Conservation (phyloP, 2,113 vertebrate species). For the Ondatra zibethicus region DNA sequence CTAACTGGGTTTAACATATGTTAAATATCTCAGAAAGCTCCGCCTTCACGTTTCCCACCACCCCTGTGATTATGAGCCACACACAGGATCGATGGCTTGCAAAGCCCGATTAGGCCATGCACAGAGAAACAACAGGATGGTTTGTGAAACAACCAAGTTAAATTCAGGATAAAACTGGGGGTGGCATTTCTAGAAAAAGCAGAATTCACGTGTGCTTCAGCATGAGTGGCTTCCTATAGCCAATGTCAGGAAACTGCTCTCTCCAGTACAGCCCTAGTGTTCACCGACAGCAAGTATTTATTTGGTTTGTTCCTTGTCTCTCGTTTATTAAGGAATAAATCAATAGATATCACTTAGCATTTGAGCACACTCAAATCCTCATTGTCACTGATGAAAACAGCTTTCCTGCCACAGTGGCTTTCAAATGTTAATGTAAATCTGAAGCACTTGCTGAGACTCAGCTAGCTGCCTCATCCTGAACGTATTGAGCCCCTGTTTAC, state of each 20-base stretch:
- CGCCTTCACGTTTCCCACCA: too few relatives aligned
- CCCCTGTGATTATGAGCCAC: background rate
- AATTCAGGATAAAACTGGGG: background rate
- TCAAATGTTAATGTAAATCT: background rate
- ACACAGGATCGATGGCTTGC: background rate
- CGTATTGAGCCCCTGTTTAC: background rate
- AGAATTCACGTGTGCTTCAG: background rate
- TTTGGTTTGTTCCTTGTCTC: background rate
- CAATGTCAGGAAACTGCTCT: background rate
- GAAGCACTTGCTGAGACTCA: background rate
- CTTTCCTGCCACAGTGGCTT: background rate
- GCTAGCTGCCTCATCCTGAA: background rate
- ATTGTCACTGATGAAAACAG: background rate
- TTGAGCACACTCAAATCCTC: background rate
- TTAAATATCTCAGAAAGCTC: background rate
- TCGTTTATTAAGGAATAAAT: background rate
- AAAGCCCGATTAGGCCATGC: background rate
- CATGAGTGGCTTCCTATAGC: background rate
- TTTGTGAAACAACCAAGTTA: conserved; percentile 1
- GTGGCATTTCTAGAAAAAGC: background rate
- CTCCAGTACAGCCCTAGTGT: background rate
- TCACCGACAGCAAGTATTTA: background rate
- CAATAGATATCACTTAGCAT: background rate
- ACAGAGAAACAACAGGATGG: background rate
- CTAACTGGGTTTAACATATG: background rate